Evolutionary conservation across 2,113 vertebrate genomes (phyloP), one percentile per base, ranked within the genome.

Genomic region (Sinocyclocheilus maitianheensis): DNA sequence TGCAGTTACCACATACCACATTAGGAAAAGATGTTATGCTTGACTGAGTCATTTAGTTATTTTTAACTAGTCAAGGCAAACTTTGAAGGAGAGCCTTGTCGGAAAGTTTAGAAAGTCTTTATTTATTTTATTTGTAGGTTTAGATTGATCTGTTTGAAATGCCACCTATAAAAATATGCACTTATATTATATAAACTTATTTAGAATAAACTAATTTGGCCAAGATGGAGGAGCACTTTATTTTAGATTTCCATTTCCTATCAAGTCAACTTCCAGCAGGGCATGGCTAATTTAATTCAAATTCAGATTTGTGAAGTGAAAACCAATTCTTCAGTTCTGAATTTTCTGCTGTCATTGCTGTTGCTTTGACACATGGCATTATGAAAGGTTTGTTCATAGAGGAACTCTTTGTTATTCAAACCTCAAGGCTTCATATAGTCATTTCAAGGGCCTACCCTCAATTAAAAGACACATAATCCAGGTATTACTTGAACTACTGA

Each of bases 381-480:
- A 48, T 48, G 72, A 48, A 13, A 76, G 72, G 22, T 24, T 48
- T 76, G 22, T 37, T 72, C 20, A 43, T 20, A 72, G 20, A 51
- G n/a, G 5, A 51, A 24, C n/a, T 62, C 58, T 62, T 51, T 48
- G 74, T 76, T 26, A 76, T 76, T 76, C 74, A 51, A 51, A 13
- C 43, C 40, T 48, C 13, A 76, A 76, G 74, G 43, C 43, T 6
- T 48, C 72, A 48, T 48, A 26, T 16, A 76, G 72, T 51, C n/a
- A 76, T 76, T 76, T 76, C 22, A 76, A 76, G 74, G 43, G n/a
- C 74, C 43, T 76, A 51, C 43, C 74, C 74, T 76, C 74, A 76
- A 26, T 76, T 51, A 51, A 76, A 76, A 76, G 43, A 76, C 74
- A 76, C 74, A 51, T 76, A 76, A 76, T 76, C 74, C 74, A 76